phyloP scores from a whole-genome alignment of 2,113 vertebrate species.

The Notarius lentiginosus region DNA sequence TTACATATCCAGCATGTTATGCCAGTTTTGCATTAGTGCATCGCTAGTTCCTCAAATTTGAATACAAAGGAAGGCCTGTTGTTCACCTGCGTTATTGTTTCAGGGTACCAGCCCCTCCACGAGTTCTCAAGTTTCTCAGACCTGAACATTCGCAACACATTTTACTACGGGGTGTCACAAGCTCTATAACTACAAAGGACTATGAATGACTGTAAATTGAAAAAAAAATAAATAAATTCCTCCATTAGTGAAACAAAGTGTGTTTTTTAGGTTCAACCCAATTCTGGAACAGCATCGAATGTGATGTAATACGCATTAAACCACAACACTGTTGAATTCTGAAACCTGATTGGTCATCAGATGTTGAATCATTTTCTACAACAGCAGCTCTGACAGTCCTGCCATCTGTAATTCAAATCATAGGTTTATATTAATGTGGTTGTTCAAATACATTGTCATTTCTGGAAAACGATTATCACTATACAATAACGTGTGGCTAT shows the following conservation, averaged over 20 bases:
- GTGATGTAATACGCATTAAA: not conserved
- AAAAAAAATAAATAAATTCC: not conserved
- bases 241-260: not conserved
- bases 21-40: not conserved
- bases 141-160: not conserved
- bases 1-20: not conserved
- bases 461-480: too few relatives aligned
- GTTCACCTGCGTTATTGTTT: not conserved
- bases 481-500: not conserved
- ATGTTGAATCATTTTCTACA: not conserved
- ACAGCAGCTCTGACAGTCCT: not conserved
- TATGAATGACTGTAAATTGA: not conserved
- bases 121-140: not conserved
- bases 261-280: not conserved
- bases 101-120: conserved; percentile 16
- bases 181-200: not conserved
- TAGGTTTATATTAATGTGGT: not conserved
- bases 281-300: not conserved
- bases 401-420: not conserved
- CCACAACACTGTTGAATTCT: not conserved
- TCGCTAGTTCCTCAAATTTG: not conserved
- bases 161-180: not conserved
- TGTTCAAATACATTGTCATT: not conserved
- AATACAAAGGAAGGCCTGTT: not conserved
- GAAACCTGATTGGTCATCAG: not conserved